Percentiles rank a stretch among this genome's conserved stretches.
Evolutionary conservation across 1,140 invertebrate species (phyloP).

Genomic region (Drosophila tropicalis): DNA sequence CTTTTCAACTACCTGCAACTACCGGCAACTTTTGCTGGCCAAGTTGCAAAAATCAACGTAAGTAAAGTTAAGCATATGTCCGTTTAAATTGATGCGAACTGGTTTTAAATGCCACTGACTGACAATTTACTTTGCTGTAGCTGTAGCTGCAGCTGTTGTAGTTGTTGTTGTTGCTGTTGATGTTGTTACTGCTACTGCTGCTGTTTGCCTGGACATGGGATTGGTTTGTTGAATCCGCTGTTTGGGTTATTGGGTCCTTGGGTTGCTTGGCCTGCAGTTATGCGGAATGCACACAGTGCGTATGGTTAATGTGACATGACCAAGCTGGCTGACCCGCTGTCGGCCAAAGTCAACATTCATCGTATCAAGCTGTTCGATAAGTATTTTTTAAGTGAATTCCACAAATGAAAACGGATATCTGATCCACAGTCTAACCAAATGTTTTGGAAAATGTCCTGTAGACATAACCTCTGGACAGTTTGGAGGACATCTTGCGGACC

Average conservation of each 20-base stretch:
- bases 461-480: too few relatives aligned
- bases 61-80: conserved; percentile 80
- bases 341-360: conserved; percentile 50
- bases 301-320: conserved; percentile 76
- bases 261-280: conserved; percentile 58
- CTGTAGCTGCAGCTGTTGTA: neutral
- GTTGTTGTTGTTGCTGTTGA: conserved; percentile 18
- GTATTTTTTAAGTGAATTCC: conserved; percentile 72
- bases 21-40: conserved; percentile 64
- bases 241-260: conserved; percentile 29
- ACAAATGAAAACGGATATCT: conserved; percentile 16
- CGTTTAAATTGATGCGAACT: conserved; percentile 75
- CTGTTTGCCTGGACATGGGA: conserved; percentile 51
- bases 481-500: too few relatives aligned
- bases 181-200: conserved; percentile 10
- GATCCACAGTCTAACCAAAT: too few relatives aligned
- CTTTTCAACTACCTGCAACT: conserved; percentile 37
- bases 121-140: conserved; percentile 59
- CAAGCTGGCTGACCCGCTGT: conserved; percentile 35
- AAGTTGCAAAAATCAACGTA: conserved; percentile 75
- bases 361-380: conserved; percentile 57
- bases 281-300: conserved; percentile 65
- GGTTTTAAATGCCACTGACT: conserved; percentile 70
- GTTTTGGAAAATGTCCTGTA: too few relatives aligned
- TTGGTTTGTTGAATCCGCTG: conserved; percentile 51